These are phyloP conservation scores for Cerceris ruficornis DNA, from an alignment of 2,888 invertebrate species.

Conservation along the genomic window DNA sequence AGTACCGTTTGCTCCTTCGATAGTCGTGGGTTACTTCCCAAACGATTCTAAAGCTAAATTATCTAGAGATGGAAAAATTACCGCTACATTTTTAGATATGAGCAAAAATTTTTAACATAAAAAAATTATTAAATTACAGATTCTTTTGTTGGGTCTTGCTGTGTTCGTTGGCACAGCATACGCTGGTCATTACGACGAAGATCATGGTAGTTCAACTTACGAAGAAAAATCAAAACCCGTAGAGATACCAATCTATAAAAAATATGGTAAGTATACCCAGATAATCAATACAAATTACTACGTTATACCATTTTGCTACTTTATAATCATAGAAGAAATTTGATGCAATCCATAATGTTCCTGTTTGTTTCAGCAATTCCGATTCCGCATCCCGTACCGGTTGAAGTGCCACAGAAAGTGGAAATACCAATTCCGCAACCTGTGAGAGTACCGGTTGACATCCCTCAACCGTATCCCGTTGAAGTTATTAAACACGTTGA, in stretches of 20 bases:
- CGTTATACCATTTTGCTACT: no score
- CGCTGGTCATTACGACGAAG: constrained; percentile 70
- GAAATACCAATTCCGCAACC: constrained; percentile 84
- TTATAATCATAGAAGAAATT: no score
- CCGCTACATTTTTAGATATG: neutral
- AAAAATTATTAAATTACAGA: constrained; percentile 57
- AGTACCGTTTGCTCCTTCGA: no score
- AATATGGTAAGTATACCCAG: constrained; percentile 72
- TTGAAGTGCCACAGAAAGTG: constrained; percentile 83
- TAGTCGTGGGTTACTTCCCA: no score
- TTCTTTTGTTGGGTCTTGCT: constrained; percentile 62
- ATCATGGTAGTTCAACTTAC: constrained; percentile 74
- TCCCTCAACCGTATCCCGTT: constrained; percentile 79
- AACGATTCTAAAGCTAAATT: no score
- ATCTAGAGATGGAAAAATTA: neutral
- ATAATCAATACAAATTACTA: neutral
- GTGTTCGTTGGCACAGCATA: constrained; percentile 48
- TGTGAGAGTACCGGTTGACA: constrained; percentile 83
- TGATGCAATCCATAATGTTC: no score
- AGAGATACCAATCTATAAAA: constrained; percentile 77
- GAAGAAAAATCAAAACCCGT: constrained; percentile 76
- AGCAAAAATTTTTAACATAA: neutral
- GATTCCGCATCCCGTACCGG: constrained; percentile 84
- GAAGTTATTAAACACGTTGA: constrained; percentile 84
- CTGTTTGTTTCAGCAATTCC: constrained; percentile 81